Evolutionary conservation across 2,888 invertebrate species (phyloP).

Genomic region (Sminthurides aquaticus): DNA sequence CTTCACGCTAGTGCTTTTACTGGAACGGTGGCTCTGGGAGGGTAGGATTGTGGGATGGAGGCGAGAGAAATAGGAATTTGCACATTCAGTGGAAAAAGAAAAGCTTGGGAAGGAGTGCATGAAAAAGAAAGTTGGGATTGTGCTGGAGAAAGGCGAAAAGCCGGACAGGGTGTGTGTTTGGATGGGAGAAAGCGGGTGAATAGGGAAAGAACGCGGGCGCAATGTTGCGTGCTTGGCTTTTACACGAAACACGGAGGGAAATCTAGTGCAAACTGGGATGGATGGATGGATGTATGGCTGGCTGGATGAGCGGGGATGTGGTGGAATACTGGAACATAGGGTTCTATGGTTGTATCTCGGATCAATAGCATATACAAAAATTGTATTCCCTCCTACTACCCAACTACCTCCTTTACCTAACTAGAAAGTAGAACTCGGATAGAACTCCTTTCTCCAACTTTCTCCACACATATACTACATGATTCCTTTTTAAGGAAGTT

Average conservation of each 20-base stretch:
- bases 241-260: background rate
- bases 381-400: background rate
- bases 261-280: background rate
- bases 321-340: background rate
- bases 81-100: background rate
- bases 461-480: background rate
- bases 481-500: background rate
- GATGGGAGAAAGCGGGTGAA: background rate
- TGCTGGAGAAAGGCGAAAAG: no score
- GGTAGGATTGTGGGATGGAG: background rate
- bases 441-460: no score
- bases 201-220: conserved; percentile 20
- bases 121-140: background rate
- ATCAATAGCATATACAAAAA: conserved; percentile 19
- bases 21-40: no score
- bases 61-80: background rate
- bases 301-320: background rate
- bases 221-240: conserved; percentile 15
- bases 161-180: no score
- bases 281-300: background rate
- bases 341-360: background rate
- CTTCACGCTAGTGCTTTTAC: no score
- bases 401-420: background rate
- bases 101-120: background rate
- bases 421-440: no score